Conservation (phyloP, 2,113 vertebrate genomes). For the Mus musculus region GRCm39 chr12:3311001-3311500, state of each 20-base stretch:
- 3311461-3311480: background rate
- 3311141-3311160: background rate
- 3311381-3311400: background rate
- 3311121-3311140: background rate
- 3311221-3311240: background rate
- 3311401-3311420: background rate
- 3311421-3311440: background rate
- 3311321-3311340: background rate
- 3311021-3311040: background rate
- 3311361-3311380: background rate
- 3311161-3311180: background rate
- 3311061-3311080: background rate
- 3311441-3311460: background rate
- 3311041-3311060: background rate
- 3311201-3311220: too few relatives aligned
- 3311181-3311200: background rate
- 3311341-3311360: background rate
- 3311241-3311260: background rate
- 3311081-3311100: background rate
- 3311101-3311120: background rate
- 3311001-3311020: background rate
- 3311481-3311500: background rate
- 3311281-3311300: background rate
- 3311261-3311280: background rate
- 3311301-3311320: background rate